Conservation (phyloP, 2,888 invertebrate species). For the Rotaria magnacalcarata region DNA sequence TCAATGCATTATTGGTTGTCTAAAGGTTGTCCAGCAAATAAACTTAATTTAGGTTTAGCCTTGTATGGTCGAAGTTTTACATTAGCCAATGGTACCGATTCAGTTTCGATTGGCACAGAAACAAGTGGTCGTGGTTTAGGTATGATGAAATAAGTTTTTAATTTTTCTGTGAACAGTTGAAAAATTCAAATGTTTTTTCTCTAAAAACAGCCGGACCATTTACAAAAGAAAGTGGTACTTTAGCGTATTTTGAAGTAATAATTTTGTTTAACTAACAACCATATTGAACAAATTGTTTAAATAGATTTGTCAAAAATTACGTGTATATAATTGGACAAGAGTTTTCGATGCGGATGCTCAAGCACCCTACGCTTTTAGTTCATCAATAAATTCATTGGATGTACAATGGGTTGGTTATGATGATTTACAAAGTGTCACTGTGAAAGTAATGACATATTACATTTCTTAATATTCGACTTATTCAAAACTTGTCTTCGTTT, state of each 20-base stretch:
- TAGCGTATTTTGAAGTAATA: conserved; percentile 27
- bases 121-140: conserved; percentile 38
- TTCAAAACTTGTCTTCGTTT: not conserved
- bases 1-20: conserved; percentile 45
- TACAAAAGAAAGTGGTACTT: conserved; percentile 7
- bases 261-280: not conserved
- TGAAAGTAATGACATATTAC: not conserved
- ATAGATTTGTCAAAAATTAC: conserved; percentile 17
- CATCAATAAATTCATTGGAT: not conserved
- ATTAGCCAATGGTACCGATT: conserved; percentile 34
- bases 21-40: conserved; percentile 42
- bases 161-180: too few species aligned
- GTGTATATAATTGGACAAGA: not conserved
- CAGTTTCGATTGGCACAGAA: conserved; percentile 19
- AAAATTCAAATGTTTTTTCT: too few species aligned
- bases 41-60: conserved; percentile 46
- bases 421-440: not conserved
- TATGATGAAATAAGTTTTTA: not conserved
- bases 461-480: not conserved
- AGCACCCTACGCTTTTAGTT: conserved; percentile 17
- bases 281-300: not conserved
- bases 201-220: conserved; percentile 5
- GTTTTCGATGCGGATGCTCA: not conserved
- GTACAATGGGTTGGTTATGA: conserved; percentile 13
- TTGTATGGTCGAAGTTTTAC: conserved; percentile 46